Evolutionary conservation across 2,888 invertebrate genomes (phyloP).

Genomic region (Iselma pallidipennis): DNA sequence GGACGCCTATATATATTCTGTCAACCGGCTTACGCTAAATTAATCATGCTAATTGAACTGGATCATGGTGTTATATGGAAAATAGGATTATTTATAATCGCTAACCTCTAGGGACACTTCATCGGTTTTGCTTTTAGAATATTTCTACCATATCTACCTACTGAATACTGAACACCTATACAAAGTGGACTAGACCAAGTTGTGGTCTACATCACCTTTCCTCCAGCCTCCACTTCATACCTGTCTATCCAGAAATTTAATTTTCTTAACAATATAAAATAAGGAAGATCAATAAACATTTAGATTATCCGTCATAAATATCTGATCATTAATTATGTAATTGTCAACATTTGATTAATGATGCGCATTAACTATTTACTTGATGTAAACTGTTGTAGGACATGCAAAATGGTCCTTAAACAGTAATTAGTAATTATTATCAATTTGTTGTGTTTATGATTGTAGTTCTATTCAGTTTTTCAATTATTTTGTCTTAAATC

Average conservation of each 20-base stretch:
- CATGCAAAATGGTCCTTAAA: neutral
- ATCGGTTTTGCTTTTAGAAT: slow-evolving; percentile 17
- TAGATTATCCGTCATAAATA: neutral
- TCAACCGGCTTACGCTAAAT: slow-evolving; percentile 45
- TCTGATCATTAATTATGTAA: neutral
- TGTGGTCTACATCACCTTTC: too few relatives aligned
- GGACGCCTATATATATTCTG: slow-evolving; percentile 38
- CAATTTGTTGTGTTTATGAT: too few relatives aligned
- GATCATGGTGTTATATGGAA: slow-evolving; percentile 41
- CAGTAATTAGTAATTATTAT: too few relatives aligned
- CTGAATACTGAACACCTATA: neutral
- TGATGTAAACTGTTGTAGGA: neutral
- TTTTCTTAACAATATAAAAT: neutral
- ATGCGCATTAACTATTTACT: neutral
- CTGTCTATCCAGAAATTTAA: neutral
- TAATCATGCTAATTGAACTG: slow-evolving; percentile 49
- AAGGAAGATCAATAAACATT: neutral
- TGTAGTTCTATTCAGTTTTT: too few relatives aligned
- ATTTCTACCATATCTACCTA: slow-evolving; percentile 4
- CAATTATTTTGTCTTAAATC: too few relatives aligned
- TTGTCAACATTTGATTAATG: neutral
- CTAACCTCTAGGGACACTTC: slow-evolving; percentile 20
- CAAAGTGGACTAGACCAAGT: too few relatives aligned
- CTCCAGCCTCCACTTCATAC: too few relatives aligned
- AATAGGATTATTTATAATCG: slow-evolving; percentile 38